Evolutionary conservation across 35 echinoderm and acorn worm species (phyloP).

Genomic region (Holothuria glaberrima): DNA sequence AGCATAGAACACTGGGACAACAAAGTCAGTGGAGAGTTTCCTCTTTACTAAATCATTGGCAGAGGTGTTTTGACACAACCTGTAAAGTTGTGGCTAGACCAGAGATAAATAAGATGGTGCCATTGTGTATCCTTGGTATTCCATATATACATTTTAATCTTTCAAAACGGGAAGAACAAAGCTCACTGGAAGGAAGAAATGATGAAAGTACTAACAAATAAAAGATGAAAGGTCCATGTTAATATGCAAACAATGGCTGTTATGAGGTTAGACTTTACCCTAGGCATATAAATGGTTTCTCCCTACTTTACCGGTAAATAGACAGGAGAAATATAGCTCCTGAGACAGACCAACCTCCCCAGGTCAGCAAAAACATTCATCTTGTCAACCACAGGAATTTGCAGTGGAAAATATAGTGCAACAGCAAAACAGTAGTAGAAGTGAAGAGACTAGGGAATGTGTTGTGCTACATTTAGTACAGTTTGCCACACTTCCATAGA

Average conservation of each 20-base stretch:
- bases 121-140: constrained; percentile 15
- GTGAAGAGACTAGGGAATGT: too few relatives aligned
- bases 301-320: background rate
- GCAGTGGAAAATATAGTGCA: too few relatives aligned
- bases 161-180: constrained; percentile 7
- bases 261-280: background rate
- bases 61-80: constrained; percentile 29
- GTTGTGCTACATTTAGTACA: too few relatives aligned
- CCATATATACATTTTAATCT: constrained; percentile 7
- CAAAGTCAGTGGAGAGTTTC: background rate
- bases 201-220: background rate
- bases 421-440: too few relatives aligned
- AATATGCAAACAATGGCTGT: constrained; percentile 43
- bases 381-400: constrained; percentile 30
- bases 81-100: constrained; percentile 32
- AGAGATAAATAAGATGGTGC: constrained; percentile 44
- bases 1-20: too few relatives aligned
- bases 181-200: background rate
- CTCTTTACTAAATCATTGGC: constrained; percentile 1
- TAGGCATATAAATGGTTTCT: background rate
- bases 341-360: background rate
- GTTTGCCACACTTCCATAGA: too few relatives aligned
- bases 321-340: background rate
- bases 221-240: constrained; percentile 32
- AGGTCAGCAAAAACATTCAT: constrained; percentile 38